These are phyloP conservation scores for Psylliodes chrysocephalus DNA, from an alignment of 2,888 invertebrate genomes.

Conservation along the genomic window DNA sequence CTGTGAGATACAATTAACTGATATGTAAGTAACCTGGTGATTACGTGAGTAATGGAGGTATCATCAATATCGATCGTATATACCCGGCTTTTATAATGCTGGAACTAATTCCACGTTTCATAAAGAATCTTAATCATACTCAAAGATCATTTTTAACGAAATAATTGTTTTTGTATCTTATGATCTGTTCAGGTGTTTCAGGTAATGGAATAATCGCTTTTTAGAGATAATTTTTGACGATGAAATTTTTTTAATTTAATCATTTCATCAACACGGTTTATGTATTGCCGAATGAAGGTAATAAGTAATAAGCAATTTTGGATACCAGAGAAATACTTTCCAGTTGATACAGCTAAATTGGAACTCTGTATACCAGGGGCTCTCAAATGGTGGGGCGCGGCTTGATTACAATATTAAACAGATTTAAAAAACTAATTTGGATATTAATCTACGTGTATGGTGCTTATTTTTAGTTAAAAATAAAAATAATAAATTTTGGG, in stretches of 20 bases:
- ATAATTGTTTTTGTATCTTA: slow-evolving; percentile 36
- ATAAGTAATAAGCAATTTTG: too few species aligned
- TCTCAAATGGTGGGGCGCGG: too few species aligned
- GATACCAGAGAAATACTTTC: too few species aligned
- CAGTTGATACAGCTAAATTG: too few species aligned
- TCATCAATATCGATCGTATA: slow-evolving; percentile 29
- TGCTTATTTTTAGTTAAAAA: too few species aligned
- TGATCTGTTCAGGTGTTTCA: slow-evolving; percentile 23
- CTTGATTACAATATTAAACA: too few species aligned
- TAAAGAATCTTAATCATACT: slow-evolving; percentile 32
- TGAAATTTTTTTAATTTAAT: slow-evolving; percentile 1
- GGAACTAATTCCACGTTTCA: slow-evolving; percentile 31
- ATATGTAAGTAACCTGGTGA: slow-evolving; percentile 31
- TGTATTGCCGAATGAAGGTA: background rate
- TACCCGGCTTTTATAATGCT: slow-evolving; percentile 26
- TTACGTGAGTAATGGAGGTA: slow-evolving; percentile 36
- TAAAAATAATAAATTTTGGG: too few species aligned
- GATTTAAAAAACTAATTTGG: too few species aligned
- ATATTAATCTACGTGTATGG: too few species aligned
- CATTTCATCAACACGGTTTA: background rate
- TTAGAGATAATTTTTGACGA: background rate
- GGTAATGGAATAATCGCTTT: slow-evolving; percentile 1
- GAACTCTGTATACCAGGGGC: too few species aligned
- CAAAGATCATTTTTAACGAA: slow-evolving; percentile 29
- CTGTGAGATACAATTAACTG: slow-evolving; percentile 37